Base-by-base conservation (phyloP, 2,797 vertebrate genomes). In the Podargus strigoides region DNA sequence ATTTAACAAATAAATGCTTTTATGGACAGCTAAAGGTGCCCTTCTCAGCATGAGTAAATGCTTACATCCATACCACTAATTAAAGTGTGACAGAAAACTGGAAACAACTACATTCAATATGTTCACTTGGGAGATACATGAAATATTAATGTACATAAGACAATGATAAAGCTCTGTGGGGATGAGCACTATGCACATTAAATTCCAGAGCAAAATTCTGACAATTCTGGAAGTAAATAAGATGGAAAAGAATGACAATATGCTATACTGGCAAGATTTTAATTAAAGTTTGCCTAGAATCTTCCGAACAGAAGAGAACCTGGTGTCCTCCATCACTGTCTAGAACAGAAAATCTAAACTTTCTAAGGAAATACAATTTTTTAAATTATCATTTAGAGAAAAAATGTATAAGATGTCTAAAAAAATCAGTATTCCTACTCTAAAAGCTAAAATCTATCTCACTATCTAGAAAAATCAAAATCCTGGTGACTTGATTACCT, bases 21-120 rank as follows among this genome's bases (percentile, higher is more conserved):
- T 85, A 87, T 58, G 67, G 30, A 87, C 28, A 73, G 30, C 17
- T 79, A 56, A 68, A 75, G 55, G 67, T 87, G 53, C 30, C 59
- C 30, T 83, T 84, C 66, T 91, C 22, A 58, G 56, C 16, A 52
- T 42, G 59, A 79, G 28, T 85, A 85, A 92, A 82, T 50, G 9
- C 12, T 87, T 44, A 53, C 46, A 73, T 79, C 36, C 46, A 76
- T 81, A 58, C n/a, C 28, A 66, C 70, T 87, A 69, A 85, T 66
- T 87, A 39, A 89, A 87, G 21, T 8, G 7, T 79, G 67, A 79
- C 78, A 94, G 62, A 68, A 87, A 93, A 62, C 42, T 82, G 85
- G 89, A 82, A 82, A 46, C 32, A 69, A 46, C 36, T 62, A 36
- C n/a, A 39, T 72, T 72, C 75, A 86, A 22, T 79, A 87, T 60